These are phyloP conservation scores for Wasmannia auropunctata DNA, from an alignment of 1,140 invertebrate genomes.

Conservation along the genomic window DNA sequence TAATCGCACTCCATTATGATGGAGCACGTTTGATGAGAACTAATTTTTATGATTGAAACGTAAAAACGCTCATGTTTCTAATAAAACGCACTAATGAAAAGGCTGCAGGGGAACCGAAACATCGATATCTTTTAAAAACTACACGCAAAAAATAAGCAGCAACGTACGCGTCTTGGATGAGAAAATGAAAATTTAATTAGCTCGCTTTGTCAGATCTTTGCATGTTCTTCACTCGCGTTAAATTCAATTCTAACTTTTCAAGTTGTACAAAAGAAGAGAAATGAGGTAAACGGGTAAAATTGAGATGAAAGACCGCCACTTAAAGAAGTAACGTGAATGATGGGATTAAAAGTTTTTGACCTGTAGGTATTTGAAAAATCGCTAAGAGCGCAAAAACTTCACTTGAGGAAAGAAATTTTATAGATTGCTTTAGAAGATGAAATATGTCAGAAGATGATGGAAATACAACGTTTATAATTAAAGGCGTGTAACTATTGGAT, in stretches of 20 bases:
- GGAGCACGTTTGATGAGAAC: neutral
- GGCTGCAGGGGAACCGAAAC: neutral
- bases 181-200: slow-evolving; percentile 48
- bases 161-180: neutral
- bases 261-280: slow-evolving; percentile 18
- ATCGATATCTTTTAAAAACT: slow-evolving; percentile 9
- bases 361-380: slow-evolving; percentile 29
- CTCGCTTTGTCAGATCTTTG: neutral
- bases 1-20: slow-evolving; percentile 24
- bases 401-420: neutral
- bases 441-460: neutral
- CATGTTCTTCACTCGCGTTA: neutral
- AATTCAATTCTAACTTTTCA: slow-evolving; percentile 45
- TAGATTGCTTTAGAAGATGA: neutral
- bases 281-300: slow-evolving; percentile 24
- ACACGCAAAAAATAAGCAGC: slow-evolving; percentile 5
- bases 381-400: neutral
- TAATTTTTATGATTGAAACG: slow-evolving; percentile 35
- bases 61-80: neutral
- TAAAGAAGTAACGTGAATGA: slow-evolving; percentile 3
- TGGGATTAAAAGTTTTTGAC: slow-evolving; percentile 27
- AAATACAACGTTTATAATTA: slow-evolving; percentile 9
- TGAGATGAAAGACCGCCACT: slow-evolving; percentile 2
- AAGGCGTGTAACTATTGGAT: neutral
- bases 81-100: neutral